Base-by-base conservation (phyloP, 23 tunicate species). In the Botrylloides violaceus region DNA sequence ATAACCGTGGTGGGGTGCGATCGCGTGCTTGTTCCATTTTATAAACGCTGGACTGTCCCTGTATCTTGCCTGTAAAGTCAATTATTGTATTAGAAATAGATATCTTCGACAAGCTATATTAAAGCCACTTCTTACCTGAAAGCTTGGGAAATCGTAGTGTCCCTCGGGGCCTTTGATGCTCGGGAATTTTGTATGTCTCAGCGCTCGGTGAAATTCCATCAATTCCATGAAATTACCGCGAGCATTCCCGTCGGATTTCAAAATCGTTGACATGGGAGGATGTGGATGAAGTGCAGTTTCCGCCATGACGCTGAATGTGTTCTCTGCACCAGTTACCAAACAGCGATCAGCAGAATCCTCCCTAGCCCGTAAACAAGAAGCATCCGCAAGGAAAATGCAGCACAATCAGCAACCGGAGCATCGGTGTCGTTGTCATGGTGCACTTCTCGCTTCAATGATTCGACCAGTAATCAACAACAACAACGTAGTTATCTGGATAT, bases 131-230 rank as follows among this genome's bases (percentile, higher is more conserved):
- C n/a, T 1, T 49, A 90, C 97, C 79, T 90, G 97, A 79, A 90
- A 90, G 60, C 97, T 90, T n/a, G 97, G 97, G 61, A 79, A 79
- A 61, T 90, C 97, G 58, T 90, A 90, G 37, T 90, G 75, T 49
- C 88, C 88, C 55, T 81, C 83, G 2, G 97, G 90, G 6, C 97
- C 97, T 60, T 57, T 49, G 18, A 90, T 83, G 15, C 72, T 66
- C 9, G 97, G 97, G 62, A 90, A 90, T 66, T 90, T 90, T 21
- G 86, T 79, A 63, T 78, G 90, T 3, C 80, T 68, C 76, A 83
- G 27, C 12, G 97, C 66, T 9, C 97, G 82, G 62, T 83, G 75
- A 61, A 73, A 76, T 64, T 90, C 97, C 2, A 64, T 70, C 68
- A 84, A 53, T 75, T 80, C 83, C 37, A 71, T 77, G 63, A 76